Evolutionary conservation across 2,888 invertebrate species (phyloP).

Genomic region (Agapostemon virescens): DNA sequence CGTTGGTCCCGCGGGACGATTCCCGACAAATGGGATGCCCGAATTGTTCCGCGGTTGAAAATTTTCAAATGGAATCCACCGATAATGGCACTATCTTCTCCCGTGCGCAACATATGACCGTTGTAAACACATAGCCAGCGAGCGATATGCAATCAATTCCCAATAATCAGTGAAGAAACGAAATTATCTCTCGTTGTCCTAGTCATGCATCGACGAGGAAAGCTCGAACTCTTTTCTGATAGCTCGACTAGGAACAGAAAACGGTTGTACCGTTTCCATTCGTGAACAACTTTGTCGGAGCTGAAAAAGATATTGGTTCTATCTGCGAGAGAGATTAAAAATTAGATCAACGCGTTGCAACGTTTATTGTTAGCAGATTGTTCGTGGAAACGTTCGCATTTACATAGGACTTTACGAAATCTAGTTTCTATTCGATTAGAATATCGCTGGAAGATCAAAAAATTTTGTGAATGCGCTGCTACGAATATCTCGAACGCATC

Average conservation of each 20-base stretch:
- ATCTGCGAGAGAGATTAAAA: too few relatives aligned
- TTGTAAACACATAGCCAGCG: constrained; percentile 49
- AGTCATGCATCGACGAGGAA: constrained; percentile 26
- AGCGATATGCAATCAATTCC: constrained; percentile 33
- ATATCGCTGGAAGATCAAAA: too few relatives aligned
- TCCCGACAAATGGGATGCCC: too few relatives aligned
- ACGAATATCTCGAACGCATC: too few relatives aligned
- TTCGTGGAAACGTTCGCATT: too few relatives aligned
- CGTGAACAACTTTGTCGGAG: background rate
- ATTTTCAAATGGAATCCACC: constrained; percentile 29
- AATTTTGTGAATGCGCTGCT: too few relatives aligned
- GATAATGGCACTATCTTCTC: constrained; percentile 64
- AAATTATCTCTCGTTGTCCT: constrained; percentile 47
- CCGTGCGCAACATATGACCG: constrained; percentile 47
- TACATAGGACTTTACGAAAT: too few relatives aligned
- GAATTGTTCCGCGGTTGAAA: constrained; percentile 6
- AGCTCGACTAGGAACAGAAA: background rate
- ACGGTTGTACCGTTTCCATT: constrained; percentile 1
- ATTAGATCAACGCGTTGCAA: too few relatives aligned
- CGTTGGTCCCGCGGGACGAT: background rate
- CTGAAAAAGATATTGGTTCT: too few relatives aligned
- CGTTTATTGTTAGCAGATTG: too few relatives aligned
- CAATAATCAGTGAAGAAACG: constrained; percentile 40
- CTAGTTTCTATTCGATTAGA: too few relatives aligned
- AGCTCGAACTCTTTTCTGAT: constrained; percentile 1